phyloP scores from a whole-genome alignment of 1,140 invertebrate genomes.

The Formica exsecta region DNA sequence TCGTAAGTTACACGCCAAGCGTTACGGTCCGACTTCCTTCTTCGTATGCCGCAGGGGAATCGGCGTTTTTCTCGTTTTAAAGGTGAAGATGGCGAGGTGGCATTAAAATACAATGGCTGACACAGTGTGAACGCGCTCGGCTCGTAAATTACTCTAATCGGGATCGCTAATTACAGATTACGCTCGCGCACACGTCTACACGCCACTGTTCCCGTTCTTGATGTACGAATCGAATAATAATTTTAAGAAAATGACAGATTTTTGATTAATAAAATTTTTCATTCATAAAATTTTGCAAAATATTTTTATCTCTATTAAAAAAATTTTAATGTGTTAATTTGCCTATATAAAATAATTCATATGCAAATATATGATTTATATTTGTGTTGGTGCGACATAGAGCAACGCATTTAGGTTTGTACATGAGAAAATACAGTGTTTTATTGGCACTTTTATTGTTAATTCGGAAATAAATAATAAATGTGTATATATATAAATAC shows the following conservation, averaged over 20 bases:
- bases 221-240: slow-evolving; percentile 74
- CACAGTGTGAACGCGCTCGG: slow-evolving; percentile 81
- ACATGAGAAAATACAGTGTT: slow-evolving; percentile 59
- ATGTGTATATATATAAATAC: slow-evolving; percentile 75
- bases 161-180: slow-evolving; percentile 86
- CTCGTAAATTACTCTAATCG: slow-evolving; percentile 87
- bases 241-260: not conserved
- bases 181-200: slow-evolving; percentile 78
- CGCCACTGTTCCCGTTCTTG: slow-evolving; percentile 82
- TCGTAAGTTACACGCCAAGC: slow-evolving; percentile 69
- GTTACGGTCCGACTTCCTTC: slow-evolving; percentile 77
- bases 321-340: no score
- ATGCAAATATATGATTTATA: not conserved
- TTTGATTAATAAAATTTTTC: not conserved
- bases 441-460: slow-evolving; percentile 65
- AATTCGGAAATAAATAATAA: slow-evolving; percentile 78
- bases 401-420: slow-evolving; percentile 78
- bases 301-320: not conserved
- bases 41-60: slow-evolving; percentile 63
- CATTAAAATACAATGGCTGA: slow-evolving; percentile 87
- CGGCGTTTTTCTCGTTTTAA: slow-evolving; percentile 69
- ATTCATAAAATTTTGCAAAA: not conserved
- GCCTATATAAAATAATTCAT: no score
- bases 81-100: slow-evolving; percentile 73
- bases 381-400: slow-evolving; percentile 63